Evolutionary conservation across 92 coral and sea anemone species (phyloP).

Genomic region (Epizoanthus fatuus): DNA sequence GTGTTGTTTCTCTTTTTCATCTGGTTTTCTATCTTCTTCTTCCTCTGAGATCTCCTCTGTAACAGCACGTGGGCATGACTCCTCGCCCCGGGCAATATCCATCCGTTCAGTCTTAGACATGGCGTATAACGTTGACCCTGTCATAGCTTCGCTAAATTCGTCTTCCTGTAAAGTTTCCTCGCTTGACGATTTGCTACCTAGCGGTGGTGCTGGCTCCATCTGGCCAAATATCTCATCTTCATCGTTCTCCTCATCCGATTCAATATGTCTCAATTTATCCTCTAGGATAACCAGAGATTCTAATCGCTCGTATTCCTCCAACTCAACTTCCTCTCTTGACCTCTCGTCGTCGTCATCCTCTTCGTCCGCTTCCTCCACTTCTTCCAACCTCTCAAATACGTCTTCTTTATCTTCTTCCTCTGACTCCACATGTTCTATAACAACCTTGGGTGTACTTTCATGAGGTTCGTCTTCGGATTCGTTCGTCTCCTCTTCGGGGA

Average conservation of each 20-base stretch:
- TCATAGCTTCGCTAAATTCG: slow-evolving; percentile 74
- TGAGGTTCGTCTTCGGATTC: slow-evolving; percentile 63
- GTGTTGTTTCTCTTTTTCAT: slow-evolving; percentile 4
- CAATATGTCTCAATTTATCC: slow-evolving; percentile 93
- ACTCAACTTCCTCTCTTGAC: slow-evolving; percentile 63
- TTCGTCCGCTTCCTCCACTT: slow-evolving; percentile 51
- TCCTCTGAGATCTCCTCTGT: slow-evolving; percentile 53
- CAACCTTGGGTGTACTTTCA: slow-evolving; percentile 35
- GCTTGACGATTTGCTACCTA: slow-evolving; percentile 66
- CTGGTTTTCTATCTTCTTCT: not conserved
- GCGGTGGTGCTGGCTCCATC: slow-evolving; percentile 60
- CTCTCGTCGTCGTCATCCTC: slow-evolving; percentile 64
- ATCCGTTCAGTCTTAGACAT: slow-evolving; percentile 36
- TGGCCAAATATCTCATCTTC: slow-evolving; percentile 59
- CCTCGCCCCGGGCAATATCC: not conserved
- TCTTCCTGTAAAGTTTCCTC: slow-evolving; percentile 82
- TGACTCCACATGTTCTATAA: slow-evolving; percentile 3
- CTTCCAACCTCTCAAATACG: slow-evolving; percentile 40
- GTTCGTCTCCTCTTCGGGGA: slow-evolving; percentile 85
- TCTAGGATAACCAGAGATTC: slow-evolving; percentile 92
- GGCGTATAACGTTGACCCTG: slow-evolving; percentile 58
- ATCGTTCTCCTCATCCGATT: slow-evolving; percentile 81
- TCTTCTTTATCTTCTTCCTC: slow-evolving; percentile 75
- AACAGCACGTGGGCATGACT: slow-evolving; percentile 6
- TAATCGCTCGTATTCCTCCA: slow-evolving; percentile 91